Evolutionary conservation across 2,888 invertebrate genomes (phyloP), one percentile per base, ranked within the genome.

Genomic region (Ormyrus labotus): DNA sequence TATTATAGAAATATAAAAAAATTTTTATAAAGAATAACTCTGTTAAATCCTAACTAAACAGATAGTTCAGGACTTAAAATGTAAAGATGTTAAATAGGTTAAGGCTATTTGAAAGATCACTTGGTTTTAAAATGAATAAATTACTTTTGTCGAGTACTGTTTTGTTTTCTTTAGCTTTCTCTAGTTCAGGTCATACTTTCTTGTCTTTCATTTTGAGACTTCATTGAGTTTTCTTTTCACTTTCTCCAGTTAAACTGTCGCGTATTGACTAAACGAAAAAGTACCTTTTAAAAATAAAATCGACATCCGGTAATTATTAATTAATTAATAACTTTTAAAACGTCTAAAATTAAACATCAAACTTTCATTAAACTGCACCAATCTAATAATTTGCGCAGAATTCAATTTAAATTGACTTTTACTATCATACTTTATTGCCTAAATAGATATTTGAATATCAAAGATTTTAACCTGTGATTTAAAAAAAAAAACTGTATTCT

Each of bases 111-210:
- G 9, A 60, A 13, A 45, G n/a, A 68, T 68, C 67, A n/a, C 60
- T 60, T 68, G 75, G 13, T 70, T 65, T 70, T 63, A 64, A 64
- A 13, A 70, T n/a, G 34, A 34, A 34, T 34, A 34, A 34, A 34
- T 34, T 34, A 34, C 34, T 34, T 34, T 34, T 34, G 57, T 48
- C 55, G 10, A 57, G 34, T 69, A 45, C 45, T 53, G 34, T 68
- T 67, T 75, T 60, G 61, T 55, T 76, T n/a, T 48, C 55, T 69
- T 61, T 34, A n/a, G 57, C 76, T 76, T 76, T 76, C 69, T 76
- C 76, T 63, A 69, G 55, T n/a, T 67, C 34, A 60, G 6, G 2
- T 34, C 34, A 34, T 34, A 34, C 34, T 57, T n/a, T 74, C 19
- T 75, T 55, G 47, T 51, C n/a, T 63, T 48, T 63, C 51, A 55